Conservation (phyloP, 2,797 vertebrate genomes). For the Sternarchorhynchus goeldii region DNA sequence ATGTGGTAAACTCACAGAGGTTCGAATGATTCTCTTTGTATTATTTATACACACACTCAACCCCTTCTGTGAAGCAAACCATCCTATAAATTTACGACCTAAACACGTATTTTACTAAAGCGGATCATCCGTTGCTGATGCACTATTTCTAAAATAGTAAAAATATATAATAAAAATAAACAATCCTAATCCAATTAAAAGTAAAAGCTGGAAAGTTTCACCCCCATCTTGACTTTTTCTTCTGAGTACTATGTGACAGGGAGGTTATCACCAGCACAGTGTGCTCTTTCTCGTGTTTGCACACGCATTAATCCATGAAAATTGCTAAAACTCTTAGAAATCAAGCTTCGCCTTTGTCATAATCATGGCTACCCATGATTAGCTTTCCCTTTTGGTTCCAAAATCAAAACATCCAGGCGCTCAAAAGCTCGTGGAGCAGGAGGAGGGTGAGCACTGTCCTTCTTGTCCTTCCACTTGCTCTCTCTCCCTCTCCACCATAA, state of each 20-base stretch:
- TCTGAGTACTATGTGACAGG: slow-evolving; percentile 58
- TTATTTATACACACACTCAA: too few species aligned
- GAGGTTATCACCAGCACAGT: slow-evolving; percentile 57
- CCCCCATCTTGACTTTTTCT: slow-evolving; percentile 44
- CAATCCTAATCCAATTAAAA: not conserved
- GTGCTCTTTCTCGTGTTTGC: slow-evolving; percentile 51
- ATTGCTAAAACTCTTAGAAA: slow-evolving; percentile 68
- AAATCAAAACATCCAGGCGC: slow-evolving; percentile 52
- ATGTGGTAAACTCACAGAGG: too few species aligned
- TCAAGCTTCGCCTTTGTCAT: slow-evolving; percentile 59
- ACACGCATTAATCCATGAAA: slow-evolving; percentile 66
- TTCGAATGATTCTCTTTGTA: too few species aligned
- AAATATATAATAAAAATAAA: not conserved
- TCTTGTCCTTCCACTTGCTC: slow-evolving; percentile 47
- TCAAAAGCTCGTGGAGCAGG: slow-evolving; percentile 51
- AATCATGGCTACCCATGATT: slow-evolving; percentile 44
- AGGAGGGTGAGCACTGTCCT: slow-evolving; percentile 60
- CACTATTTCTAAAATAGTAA: not conserved
- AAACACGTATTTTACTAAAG: not conserved
- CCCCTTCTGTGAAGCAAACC: too few species aligned
- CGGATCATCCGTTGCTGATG: not conserved
- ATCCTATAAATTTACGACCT: not conserved
- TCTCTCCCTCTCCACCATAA: slow-evolving; percentile 50
- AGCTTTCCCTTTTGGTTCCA: slow-evolving; percentile 22
- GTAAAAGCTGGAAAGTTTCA: slow-evolving; percentile 43